phyloP scores from a whole-genome alignment of 2,888 invertebrate genomes.

The Globia sparganii region DNA sequence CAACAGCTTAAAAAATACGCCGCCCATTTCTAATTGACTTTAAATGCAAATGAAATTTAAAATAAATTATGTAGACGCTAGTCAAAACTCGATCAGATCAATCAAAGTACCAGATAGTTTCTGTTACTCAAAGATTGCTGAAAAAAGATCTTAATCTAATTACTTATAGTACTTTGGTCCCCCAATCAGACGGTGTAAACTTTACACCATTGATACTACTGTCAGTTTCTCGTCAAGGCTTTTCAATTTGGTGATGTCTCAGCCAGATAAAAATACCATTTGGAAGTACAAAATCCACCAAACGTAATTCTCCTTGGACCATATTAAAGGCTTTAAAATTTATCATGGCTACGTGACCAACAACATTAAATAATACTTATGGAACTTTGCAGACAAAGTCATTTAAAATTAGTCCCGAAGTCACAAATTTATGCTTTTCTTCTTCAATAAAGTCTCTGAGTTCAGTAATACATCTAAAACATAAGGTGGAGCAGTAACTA shows the following conservation, averaged over 20 bases:
- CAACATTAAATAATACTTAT: background rate
- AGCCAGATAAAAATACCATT: background rate
- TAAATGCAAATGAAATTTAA: too few relatives aligned
- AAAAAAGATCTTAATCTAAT: background rate
- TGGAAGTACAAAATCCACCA: background rate
- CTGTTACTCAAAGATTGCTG: background rate
- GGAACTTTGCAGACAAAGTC: background rate
- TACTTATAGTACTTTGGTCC: too few relatives aligned
- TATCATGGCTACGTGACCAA: background rate
- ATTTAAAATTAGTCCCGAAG: constrained; percentile 10
- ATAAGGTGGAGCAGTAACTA: constrained; percentile 45
- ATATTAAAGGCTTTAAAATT: background rate
- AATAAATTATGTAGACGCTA: too few relatives aligned
- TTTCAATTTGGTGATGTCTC: background rate
- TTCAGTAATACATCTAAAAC: constrained; percentile 44
- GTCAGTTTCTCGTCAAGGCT: background rate
- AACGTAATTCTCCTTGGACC: background rate
- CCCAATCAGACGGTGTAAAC: too few relatives aligned
- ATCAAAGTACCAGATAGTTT: too few relatives aligned
- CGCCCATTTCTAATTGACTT: background rate
- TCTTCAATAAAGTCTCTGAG: constrained; percentile 7
- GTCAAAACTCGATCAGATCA: too few relatives aligned
- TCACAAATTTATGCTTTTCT: constrained; percentile 8
- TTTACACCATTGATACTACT: background rate
- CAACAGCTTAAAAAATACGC: background rate